phyloP scores from a whole-genome alignment of 1,140 invertebrate species.

The Diachasmimorpha longicaudata region DNA sequence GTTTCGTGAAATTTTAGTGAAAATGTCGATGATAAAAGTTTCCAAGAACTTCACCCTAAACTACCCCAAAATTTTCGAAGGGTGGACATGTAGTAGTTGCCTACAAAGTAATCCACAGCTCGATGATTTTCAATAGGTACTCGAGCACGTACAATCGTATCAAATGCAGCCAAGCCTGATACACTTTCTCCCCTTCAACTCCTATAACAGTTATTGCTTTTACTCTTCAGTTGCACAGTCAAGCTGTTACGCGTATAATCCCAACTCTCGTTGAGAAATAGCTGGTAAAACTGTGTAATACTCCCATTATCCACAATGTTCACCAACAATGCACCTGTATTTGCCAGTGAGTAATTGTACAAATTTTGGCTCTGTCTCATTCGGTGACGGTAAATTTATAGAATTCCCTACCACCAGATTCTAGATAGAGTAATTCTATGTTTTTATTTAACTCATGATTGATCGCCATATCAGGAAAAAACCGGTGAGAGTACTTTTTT shows the following conservation, averaged over 20 bases:
- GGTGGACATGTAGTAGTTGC: too few relatives aligned
- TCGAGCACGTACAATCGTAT: neutral
- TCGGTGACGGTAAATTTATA: too few relatives aligned
- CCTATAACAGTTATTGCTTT: neutral
- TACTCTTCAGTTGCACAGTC: neutral
- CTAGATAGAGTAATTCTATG: too few relatives aligned
- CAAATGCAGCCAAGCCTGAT: neutral
- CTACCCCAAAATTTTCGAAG: too few relatives aligned
- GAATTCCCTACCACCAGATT: too few relatives aligned
- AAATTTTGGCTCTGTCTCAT: neutral
- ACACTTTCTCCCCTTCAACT: neutral
- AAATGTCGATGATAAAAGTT: too few relatives aligned
- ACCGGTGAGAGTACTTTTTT: too few relatives aligned
- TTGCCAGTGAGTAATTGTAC: neutral
- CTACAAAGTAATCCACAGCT: too few relatives aligned
- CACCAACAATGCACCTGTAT: neutral
- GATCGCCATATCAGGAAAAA: too few relatives aligned
- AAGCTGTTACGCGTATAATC: neutral
- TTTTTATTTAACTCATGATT: too few relatives aligned
- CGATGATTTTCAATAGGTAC: neutral
- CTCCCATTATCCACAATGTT: neutral
- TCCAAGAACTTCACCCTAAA: too few relatives aligned
- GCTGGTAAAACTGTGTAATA: neutral
- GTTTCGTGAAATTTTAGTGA: too few relatives aligned
- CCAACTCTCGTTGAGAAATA: neutral